These are phyloP conservation scores for Sylvilagus floridanus DNA, from an alignment of 2,797 vertebrate species.

Conservation along the genomic window DNA sequence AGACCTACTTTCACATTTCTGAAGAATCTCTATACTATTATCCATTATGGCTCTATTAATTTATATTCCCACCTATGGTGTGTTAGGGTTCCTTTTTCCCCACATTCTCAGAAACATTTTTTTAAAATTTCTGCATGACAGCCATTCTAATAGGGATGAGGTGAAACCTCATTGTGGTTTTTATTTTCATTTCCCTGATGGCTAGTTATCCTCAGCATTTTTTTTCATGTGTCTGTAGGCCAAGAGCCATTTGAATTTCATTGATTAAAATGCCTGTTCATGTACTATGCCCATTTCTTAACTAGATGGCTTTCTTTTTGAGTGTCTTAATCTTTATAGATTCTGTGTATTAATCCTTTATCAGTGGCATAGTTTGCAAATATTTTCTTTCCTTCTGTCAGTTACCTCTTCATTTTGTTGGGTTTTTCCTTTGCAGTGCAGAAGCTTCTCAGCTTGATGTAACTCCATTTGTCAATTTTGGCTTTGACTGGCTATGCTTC, in stretches of 20 bases:
- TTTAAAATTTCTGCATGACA: not conserved
- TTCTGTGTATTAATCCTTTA: not conserved
- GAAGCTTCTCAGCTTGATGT: not conserved
- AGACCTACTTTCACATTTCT: no score
- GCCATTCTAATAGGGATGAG: not conserved
- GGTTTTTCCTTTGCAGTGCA: not conserved
- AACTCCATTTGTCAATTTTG: not conserved
- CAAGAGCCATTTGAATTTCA: not conserved
- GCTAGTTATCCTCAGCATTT: no score
- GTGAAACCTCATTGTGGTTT: not conserved
- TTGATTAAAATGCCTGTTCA: not conserved
- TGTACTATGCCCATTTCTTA: not conserved
- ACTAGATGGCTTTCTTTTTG: not conserved
- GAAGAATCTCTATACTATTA: no score
- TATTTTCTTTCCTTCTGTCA: not conserved
- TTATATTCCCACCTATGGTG: not conserved
- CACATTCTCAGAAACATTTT: not conserved
- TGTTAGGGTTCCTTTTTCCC: not conserved
- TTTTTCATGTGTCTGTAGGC: not conserved
- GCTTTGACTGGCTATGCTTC: no score
- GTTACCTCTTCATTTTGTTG: not conserved
- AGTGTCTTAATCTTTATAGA: not conserved
- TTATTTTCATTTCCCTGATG: not conserved
- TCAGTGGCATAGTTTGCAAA: not conserved
- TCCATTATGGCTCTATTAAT: no score